Conservation (phyloP, 2,797 vertebrate species). For the Peromyscus nudipes region DNA sequence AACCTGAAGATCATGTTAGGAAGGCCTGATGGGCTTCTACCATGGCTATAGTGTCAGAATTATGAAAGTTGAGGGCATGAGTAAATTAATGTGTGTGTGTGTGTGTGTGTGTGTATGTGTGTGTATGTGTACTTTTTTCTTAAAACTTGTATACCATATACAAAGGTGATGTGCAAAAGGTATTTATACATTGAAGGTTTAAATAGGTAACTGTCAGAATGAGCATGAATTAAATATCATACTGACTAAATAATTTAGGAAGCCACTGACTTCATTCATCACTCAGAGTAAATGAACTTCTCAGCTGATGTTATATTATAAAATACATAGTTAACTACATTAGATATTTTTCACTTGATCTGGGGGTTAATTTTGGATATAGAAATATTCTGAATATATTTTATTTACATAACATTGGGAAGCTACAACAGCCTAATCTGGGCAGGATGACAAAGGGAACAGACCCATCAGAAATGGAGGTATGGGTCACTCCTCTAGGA, state of each 20-base stretch:
- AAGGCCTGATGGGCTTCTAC: not conserved
- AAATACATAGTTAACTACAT: not conserved
- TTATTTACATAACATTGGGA: not conserved
- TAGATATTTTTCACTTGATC: not conserved
- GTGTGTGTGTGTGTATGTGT: not conserved
- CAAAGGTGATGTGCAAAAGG: not conserved
- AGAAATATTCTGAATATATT: not conserved
- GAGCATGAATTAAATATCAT: not conserved
- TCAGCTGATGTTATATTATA: not conserved
- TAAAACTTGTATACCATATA: not conserved
- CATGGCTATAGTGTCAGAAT: not conserved
- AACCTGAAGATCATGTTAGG: not conserved
- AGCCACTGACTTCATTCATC: not conserved
- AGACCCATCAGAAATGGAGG: too few species aligned
- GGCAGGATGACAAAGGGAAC: too few species aligned
- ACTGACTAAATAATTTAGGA: not conserved
- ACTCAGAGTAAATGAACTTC: not conserved
- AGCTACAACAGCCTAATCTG: too few species aligned
- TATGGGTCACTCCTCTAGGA: too few species aligned
- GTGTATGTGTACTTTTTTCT: not conserved
- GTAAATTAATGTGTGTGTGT: not conserved
- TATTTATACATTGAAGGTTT: not conserved
- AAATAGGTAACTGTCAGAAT: not conserved
- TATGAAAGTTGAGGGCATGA: not conserved
- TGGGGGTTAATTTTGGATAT: not conserved